Evolutionary conservation across 2,888 invertebrate genomes (phyloP).

Genomic region (Agrilus cyanescens): DNA sequence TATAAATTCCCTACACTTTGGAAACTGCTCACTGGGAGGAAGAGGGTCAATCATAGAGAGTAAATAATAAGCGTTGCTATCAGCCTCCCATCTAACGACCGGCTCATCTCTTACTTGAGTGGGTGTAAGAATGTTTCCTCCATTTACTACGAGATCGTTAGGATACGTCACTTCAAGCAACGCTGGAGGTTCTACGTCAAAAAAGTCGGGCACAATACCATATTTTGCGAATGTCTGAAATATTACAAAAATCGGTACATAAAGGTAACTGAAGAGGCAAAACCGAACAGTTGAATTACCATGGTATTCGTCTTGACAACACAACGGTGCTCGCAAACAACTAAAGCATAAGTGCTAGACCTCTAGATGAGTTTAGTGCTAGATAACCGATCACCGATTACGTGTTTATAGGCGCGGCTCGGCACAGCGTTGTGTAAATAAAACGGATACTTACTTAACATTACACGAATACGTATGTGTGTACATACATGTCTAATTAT

Average conservation of each 20-base stretch:
- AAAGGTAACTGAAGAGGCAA: too few relatives aligned
- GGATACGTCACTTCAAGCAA: slow-evolving; percentile 41
- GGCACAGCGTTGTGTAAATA: too few relatives aligned
- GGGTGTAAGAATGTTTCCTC: slow-evolving; percentile 59
- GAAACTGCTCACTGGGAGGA: slow-evolving; percentile 58
- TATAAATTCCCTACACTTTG: slow-evolving; percentile 59
- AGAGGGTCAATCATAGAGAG: slow-evolving; percentile 58
- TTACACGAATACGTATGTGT: too few relatives aligned
- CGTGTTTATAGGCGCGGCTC: too few relatives aligned
- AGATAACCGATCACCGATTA: too few relatives aligned
- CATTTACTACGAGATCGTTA: slow-evolving; percentile 36
- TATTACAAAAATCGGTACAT: neutral
- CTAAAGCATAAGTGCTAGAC: too few relatives aligned
- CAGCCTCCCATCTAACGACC: slow-evolving; percentile 49
- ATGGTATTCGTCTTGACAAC: too few relatives aligned
- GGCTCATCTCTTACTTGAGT: slow-evolving; percentile 63
- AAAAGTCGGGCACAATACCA: slow-evolving; percentile 55
- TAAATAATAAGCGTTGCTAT: slow-evolving; percentile 50
- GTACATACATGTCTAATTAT: too few relatives aligned
- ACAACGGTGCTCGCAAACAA: too few relatives aligned
- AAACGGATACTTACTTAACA: too few relatives aligned
- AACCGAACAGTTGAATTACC: too few relatives aligned
- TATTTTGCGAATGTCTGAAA: slow-evolving; percentile 29
- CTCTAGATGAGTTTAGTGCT: too few relatives aligned
- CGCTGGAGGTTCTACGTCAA: slow-evolving; percentile 45